Conservation (phyloP, 2,888 invertebrate species). For the Carterocephalus palaemon region DNA sequence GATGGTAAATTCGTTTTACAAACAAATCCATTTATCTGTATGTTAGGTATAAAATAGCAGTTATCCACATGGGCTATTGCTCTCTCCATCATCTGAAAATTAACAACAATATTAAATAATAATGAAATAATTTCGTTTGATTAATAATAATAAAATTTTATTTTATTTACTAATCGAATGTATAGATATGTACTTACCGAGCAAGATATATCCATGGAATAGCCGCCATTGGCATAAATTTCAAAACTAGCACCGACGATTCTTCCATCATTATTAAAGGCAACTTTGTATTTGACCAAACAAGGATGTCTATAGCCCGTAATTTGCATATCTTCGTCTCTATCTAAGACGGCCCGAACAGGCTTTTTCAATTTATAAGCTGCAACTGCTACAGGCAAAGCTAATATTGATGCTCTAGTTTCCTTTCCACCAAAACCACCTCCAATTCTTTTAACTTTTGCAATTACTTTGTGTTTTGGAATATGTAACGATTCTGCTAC, state of each 20-base stretch:
- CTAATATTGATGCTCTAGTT: slow-evolving; percentile 79
- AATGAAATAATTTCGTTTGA: background rate
- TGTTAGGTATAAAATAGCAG: slow-evolving; percentile 87
- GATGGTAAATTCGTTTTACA: slow-evolving; percentile 95
- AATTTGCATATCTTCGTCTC: slow-evolving; percentile 92
- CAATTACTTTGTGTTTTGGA: slow-evolving; percentile 82
- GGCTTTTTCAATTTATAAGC: slow-evolving; percentile 85
- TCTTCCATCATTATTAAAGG: slow-evolving; percentile 83
- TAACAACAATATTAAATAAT: slow-evolving; percentile 14
- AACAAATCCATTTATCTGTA: slow-evolving; percentile 82
- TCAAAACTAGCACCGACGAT: slow-evolving; percentile 81
- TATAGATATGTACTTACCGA: no score
- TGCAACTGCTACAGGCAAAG: slow-evolving; percentile 84
- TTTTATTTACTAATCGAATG: no score
- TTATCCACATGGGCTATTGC: slow-evolving; percentile 90
- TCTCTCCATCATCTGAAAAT: slow-evolving; percentile 85
- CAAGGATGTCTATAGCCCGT: slow-evolving; percentile 91
- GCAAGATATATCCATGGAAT: slow-evolving; percentile 84
- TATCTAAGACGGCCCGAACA: slow-evolving; percentile 86
- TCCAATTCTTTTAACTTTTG: slow-evolving; percentile 87
- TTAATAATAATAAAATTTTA: background rate
- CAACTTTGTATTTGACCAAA: slow-evolving; percentile 86
- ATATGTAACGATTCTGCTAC: slow-evolving; percentile 81
- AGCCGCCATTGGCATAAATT: slow-evolving; percentile 86
- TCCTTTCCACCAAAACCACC: slow-evolving; percentile 96